Evolutionary conservation across 2,888 invertebrate genomes (phyloP), one percentile per base, ranked within the genome.

Genomic region (Latrodectus hesperus): DNA sequence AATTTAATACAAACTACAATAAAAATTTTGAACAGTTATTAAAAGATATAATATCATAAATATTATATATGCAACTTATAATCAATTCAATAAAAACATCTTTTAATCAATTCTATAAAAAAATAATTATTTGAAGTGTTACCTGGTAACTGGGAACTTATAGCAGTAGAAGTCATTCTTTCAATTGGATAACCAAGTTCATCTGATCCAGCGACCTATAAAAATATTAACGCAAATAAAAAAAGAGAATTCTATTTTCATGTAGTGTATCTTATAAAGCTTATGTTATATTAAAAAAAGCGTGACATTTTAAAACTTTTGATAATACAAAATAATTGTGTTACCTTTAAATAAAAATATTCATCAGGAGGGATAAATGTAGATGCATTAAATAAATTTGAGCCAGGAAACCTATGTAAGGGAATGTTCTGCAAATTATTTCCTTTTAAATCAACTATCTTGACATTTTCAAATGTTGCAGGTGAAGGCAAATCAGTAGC

Each of bases 321-420:
- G 22, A 12, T 60, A 67, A 49, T 4, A 12, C 6, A 16, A 22
- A 78, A 26, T 52, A 77, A 60, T 60, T 60, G 14, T 6, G 3
- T 93, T 90, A 95, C 95, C 92, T 94, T 94, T 70, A 95, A 93
- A 91, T 95, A 95, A 92, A 95, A 95, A 90, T 94, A 94, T 6
- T 94, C 94, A 49, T 94, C 93, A 0, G 95, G 95, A 2, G 95
- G 95, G 72, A 94, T 91, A 90, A 95, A 95, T 0, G 94, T 93
- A 1, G 94, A 93, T 0, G 94, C 94, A 64, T 93, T 91, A 91
- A 94, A 95, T 75, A 93, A 90, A 71, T 91, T 90, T 0, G 92
- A 90, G 1, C 89, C 64, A 1, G 91, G 89, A 81, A 92, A 91
- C 53, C 91, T 91, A 5, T 89, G 84, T 9, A 93, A 90, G 1